Percentiles rank a stretch among this genome's conserved stretches.
Evolutionary conservation across 2,888 invertebrate genomes (phyloP).

Genomic region (Lycocerus yunnanus): DNA sequence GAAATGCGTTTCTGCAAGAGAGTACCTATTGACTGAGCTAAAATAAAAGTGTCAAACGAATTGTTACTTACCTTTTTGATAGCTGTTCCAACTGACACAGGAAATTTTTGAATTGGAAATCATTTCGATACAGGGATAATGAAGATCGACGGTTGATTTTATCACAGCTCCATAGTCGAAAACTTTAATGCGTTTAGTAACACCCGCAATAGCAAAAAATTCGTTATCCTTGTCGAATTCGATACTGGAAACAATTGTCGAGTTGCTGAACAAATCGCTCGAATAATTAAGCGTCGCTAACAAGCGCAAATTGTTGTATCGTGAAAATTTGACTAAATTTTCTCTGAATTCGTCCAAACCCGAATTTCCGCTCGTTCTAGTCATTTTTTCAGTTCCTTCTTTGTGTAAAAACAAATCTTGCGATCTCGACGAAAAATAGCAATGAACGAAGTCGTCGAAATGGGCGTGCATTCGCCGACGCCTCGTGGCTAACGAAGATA

Average conservation of each 20-base stretch:
- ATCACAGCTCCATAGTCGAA: conserved; percentile 88
- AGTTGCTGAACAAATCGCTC: conserved; percentile 84
- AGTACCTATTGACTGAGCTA: neutral
- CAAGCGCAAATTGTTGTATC: conserved; percentile 76
- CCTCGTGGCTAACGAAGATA: conserved; percentile 66
- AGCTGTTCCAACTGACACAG: conserved; percentile 92
- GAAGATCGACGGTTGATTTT: conserved; percentile 84
- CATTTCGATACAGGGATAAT: conserved; percentile 92
- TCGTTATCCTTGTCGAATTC: conserved; percentile 97
- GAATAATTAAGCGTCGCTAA: conserved; percentile 89
- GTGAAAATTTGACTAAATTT: conserved; percentile 83
- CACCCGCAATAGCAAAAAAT: conserved; percentile 94
- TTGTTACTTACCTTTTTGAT: conserved; percentile 67
- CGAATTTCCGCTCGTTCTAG: conserved; percentile 45
- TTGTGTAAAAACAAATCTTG: conserved; percentile 71
- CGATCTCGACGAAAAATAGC: conserved; percentile 79
- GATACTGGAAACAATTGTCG: conserved; percentile 87
- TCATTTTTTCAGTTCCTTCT: conserved; percentile 44
- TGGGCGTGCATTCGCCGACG: conserved; percentile 80
- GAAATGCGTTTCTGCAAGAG: too few relatives aligned
- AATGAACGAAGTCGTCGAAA: conserved; percentile 87
- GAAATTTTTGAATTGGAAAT: conserved; percentile 91
- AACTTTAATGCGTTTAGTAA: conserved; percentile 91
- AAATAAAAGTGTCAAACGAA: neutral
- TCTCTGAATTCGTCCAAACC: conserved; percentile 80